Percentiles rank a stretch among this genome's conserved stretches.
Conservation (phyloP, 2,113 vertebrate species). For the Scartelaos histophorus region DNA sequence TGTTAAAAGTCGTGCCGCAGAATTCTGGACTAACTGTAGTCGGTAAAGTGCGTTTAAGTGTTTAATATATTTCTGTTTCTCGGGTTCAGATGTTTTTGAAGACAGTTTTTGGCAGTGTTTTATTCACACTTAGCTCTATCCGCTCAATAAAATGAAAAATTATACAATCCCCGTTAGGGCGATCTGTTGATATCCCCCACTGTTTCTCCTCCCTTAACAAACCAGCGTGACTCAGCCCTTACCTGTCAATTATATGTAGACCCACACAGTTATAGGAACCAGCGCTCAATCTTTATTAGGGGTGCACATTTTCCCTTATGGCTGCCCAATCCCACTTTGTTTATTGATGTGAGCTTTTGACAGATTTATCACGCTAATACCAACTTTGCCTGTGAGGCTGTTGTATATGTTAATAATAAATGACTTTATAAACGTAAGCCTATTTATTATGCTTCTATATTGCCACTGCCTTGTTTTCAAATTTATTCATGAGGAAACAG, state of each 20-base stretch:
- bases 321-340: conserved; percentile 27
- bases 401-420: conserved; percentile 41
- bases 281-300: conserved; percentile 15
- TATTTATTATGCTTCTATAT: conserved; percentile 35
- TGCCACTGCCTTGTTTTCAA: conserved; percentile 7
- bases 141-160: conserved; percentile 6
- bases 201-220: background rate
- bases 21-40: too few relatives aligned
- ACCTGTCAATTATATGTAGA: conserved; percentile 5
- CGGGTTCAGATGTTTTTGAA: background rate
- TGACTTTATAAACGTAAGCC: conserved; percentile 25
- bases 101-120: background rate
- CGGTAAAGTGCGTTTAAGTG: too few relatives aligned
- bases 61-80: background rate
- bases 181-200: background rate
- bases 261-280: background rate
- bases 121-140: conserved; percentile 1
- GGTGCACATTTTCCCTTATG: conserved; percentile 1
- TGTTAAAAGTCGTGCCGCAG: too few relatives aligned
- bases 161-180: background rate
- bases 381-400: conserved; percentile 37
- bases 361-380: conserved; percentile 58
- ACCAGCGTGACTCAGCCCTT: conserved; percentile 1
- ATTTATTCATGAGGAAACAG: background rate
- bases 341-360: conserved; percentile 39